These are phyloP conservation scores for Datnioides undecimradiatus DNA, from an alignment of 2,113 vertebrate genomes.

Conservation along the genomic window DNA sequence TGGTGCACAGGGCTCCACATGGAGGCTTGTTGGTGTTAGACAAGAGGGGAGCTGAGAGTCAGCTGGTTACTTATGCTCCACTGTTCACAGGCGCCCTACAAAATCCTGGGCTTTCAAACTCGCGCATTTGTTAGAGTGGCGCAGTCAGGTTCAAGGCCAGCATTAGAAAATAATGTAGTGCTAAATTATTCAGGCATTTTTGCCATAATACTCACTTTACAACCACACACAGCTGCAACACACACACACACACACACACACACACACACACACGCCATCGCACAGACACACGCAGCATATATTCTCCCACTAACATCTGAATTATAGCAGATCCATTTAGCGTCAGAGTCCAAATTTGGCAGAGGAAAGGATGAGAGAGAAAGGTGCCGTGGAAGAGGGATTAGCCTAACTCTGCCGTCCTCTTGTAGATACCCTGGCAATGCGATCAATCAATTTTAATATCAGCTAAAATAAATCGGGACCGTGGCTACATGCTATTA, in stretches of 20 bases:
- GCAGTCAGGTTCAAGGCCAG: constrained; percentile 78
- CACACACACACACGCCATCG: constrained; percentile 43
- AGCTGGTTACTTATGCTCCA: constrained; percentile 76
- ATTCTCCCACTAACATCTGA: constrained; percentile 80
- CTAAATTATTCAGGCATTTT: constrained; percentile 83
- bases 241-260: constrained; percentile 30
- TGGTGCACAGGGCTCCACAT: constrained; percentile 60
- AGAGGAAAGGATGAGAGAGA: constrained; percentile 70
- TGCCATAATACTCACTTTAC: constrained; percentile 75
- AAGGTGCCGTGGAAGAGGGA: constrained; percentile 48
- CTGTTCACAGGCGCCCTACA: constrained; percentile 76
- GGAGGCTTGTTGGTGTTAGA: constrained; percentile 67
- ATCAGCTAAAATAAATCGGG: constrained; percentile 91
- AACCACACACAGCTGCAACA: constrained; percentile 65
- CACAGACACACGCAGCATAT: constrained; percentile 60
- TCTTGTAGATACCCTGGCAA: constrained; percentile 83
- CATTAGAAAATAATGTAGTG: constrained; percentile 82
- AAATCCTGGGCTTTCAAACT: constrained; percentile 77
- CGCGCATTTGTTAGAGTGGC: constrained; percentile 79
- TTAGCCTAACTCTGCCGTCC: constrained; percentile 78
- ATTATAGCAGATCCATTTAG: constrained; percentile 86
- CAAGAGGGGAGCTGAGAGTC: constrained; percentile 63
- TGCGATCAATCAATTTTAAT: constrained; percentile 86
- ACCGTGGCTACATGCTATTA: constrained; percentile 80
- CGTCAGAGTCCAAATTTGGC: constrained; percentile 85